Conservation (phyloP, 2,113 vertebrate species). For the Epinephelus lanceolatus region DNA sequence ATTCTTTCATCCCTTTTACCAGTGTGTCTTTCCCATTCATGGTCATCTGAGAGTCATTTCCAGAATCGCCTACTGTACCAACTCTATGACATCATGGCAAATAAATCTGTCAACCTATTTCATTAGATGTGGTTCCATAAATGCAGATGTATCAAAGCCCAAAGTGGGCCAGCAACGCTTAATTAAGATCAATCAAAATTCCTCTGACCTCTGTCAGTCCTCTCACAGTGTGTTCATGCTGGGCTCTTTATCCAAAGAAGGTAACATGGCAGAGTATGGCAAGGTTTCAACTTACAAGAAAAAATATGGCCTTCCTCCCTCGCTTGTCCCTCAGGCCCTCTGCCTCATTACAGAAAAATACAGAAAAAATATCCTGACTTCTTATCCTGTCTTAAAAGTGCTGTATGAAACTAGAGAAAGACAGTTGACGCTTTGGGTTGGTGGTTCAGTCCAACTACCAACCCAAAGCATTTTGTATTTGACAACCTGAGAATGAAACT, state of each 20-base stretch:
- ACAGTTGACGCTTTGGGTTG: too few species aligned
- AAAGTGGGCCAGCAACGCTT: not conserved
- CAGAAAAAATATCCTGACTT: too few species aligned
- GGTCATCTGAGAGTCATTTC: not conserved
- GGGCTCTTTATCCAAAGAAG: not conserved
- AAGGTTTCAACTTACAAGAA: not conserved
- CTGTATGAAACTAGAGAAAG: too few species aligned
- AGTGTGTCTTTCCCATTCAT: not conserved
- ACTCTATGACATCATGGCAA: not conserved
- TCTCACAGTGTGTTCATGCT: not conserved
- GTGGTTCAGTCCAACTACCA: too few species aligned
- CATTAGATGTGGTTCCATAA: not conserved
- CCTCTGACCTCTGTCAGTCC: not conserved
- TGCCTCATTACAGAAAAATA: too few species aligned
- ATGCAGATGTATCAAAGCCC: not conserved
- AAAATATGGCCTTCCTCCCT: not conserved
- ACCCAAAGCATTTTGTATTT: too few species aligned
- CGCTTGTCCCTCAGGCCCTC: not conserved
- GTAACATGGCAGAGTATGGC: not conserved
- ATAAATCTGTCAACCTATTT: not conserved
- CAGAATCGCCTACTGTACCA: not conserved
- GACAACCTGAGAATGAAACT: too few species aligned
- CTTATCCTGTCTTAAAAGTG: too few species aligned
- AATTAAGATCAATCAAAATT: slow-evolving; percentile 14
- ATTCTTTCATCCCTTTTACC: not conserved